Conservation (phyloP, 2,797 vertebrate species). For the Chanos chanos region DNA sequence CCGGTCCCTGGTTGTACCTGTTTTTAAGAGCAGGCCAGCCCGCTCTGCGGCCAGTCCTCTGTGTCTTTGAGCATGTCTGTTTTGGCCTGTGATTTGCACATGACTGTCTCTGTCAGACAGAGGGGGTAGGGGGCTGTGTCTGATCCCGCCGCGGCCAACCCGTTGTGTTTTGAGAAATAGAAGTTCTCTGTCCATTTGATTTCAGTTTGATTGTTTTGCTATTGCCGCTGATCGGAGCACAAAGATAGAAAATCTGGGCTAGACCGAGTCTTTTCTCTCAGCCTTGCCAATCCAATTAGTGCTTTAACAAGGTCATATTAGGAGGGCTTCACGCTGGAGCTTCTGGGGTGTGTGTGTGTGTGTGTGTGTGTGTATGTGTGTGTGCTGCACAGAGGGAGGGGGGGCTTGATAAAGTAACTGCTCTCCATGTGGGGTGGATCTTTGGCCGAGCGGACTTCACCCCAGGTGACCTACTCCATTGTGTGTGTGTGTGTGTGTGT, state of each 20-base stretch:
- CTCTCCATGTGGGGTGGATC: conserved; percentile 61
- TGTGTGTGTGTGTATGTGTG: conserved; percentile 5
- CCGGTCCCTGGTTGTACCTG: too few species aligned
- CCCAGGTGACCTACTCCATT: neutral
- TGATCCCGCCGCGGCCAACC: conserved; percentile 47
- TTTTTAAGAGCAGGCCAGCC: too few species aligned
- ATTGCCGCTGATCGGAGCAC: conserved; percentile 60
- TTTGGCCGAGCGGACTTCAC: conserved; percentile 57
- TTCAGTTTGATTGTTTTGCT: conserved; percentile 62
- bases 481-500: conserved; percentile 1
- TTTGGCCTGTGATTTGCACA: too few species aligned
- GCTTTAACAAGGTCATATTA: conserved; percentile 91
- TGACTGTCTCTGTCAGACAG: conserved; percentile 77
- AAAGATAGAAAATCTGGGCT: conserved; percentile 58
- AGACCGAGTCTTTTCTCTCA: conserved; percentile 72
- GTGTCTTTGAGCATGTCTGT: too few species aligned
- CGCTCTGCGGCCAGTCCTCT: too few species aligned
- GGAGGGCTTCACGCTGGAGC: conserved; percentile 85
- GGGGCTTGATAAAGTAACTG: conserved; percentile 69
- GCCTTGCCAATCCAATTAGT: conserved; percentile 90
- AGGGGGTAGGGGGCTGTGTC: conserved; percentile 55
- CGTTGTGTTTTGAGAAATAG: conserved; percentile 52
- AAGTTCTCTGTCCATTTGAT: conserved; percentile 55
- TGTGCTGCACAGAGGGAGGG: too few species aligned
- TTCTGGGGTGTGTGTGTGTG: conserved; percentile 68